Percentiles rank a stretch among this genome's conserved stretches.
Conservation (phyloP, 2,888 invertebrate genomes). For the Marronus borbonicus region DNA sequence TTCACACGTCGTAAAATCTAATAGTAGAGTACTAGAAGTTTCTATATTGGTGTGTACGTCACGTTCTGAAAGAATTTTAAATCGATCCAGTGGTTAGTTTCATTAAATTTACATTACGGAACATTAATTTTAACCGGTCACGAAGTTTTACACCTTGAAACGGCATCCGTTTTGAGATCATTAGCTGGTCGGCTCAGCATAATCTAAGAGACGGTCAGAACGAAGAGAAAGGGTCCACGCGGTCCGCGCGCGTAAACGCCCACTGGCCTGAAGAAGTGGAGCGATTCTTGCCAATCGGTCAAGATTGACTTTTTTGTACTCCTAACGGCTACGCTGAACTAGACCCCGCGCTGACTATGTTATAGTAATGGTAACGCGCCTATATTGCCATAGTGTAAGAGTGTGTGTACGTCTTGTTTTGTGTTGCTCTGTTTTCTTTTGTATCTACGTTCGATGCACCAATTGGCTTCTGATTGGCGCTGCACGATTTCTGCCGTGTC, state of each 20-base stretch:
- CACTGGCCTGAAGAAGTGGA: slow-evolving; percentile 54
- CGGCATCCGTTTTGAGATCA: slow-evolving; percentile 55
- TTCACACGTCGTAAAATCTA: background rate
- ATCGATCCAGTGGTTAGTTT: slow-evolving; percentile 50
- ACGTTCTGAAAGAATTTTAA: slow-evolving; percentile 29
- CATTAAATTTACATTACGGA: slow-evolving; percentile 59
- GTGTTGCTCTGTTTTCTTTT: slow-evolving; percentile 36
- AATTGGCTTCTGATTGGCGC: slow-evolving; percentile 43
- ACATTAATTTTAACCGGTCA: slow-evolving; percentile 59
- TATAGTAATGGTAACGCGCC: slow-evolving; percentile 20
- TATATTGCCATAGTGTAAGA: slow-evolving; percentile 9
- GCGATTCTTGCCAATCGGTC: slow-evolving; percentile 53
- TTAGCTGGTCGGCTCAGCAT: slow-evolving; percentile 41
- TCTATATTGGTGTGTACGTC: slow-evolving; percentile 6
- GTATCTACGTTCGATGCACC: slow-evolving; percentile 40
- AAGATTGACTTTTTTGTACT: slow-evolving; percentile 46
- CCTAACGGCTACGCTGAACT: slow-evolving; percentile 42
- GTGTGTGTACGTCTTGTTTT: slow-evolving; percentile 25
- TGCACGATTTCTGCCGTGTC: slow-evolving; percentile 23
- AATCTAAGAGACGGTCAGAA: slow-evolving; percentile 36
- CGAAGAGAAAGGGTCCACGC: slow-evolving; percentile 52
- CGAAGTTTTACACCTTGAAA: slow-evolving; percentile 57
- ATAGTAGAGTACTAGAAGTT: background rate
- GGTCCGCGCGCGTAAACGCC: slow-evolving; percentile 45
- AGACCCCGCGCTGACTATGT: slow-evolving; percentile 34